Evolutionary conservation across 2,888 invertebrate species (phyloP), one percentile per base, ranked within the genome.

Genomic region (Sphecodes monilicornis): DNA sequence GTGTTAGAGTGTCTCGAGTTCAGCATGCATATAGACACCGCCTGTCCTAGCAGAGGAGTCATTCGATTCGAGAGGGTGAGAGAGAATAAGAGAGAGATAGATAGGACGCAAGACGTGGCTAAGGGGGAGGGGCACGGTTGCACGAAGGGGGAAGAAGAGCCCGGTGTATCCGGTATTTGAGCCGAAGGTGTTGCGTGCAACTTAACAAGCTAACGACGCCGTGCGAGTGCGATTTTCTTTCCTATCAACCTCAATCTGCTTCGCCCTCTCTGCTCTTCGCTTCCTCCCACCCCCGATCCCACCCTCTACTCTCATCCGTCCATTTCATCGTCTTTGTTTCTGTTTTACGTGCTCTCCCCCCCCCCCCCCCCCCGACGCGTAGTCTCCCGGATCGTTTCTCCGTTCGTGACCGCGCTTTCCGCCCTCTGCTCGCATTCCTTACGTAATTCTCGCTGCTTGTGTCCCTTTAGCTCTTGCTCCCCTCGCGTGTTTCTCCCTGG

Each of bases 161-260:
- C 92, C 91, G 91, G 90, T 92, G 91, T 94, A 94, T 94, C 94
- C 94, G 94, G 94, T 94, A 93, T 93, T 94, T 90, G 93, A 93
- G 94, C 92, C 92, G 91, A 92, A 94, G 94, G 94, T 94, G 94
- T 94, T 94, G 94, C 94, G 94, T 94, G 94, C 94, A 92, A 94
- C 93, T 94, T 94, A 94, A 94, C 94, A 94, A 94, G 94, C 94
- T 94, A 94, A 94, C 94, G 94, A 94, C 93, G 94, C 93, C 93
- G 93, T 93, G 93, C 94, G 94, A 93, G 93, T 91, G 93, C 94
- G 94, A 94, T 94, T 94, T 94, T 94, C 94, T 94, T 93, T 94
- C 92, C 93, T 94, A 94, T 94, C 94, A 93, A 93, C 91, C 92
- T 93, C 93, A 93, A 94, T 94, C 94, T 94, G 91, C 94, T 93